A percentile compares a stretch with the other conserved stretches of the same genome.
Evolutionary conservation across 1,140 invertebrate species (phyloP).

Genomic region (Temnothorax longispinosus): DNA sequence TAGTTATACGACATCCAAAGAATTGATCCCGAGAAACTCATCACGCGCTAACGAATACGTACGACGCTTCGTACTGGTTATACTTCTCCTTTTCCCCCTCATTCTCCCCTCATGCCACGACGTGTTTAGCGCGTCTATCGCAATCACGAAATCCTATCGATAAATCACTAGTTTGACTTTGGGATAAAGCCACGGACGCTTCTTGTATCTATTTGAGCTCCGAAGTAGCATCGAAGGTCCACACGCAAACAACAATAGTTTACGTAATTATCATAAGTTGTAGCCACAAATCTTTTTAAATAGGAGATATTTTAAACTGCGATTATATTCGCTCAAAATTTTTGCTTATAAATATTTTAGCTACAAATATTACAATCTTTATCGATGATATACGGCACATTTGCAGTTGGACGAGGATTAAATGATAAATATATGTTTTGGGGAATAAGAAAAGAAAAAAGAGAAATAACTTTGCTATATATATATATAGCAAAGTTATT

Average conservation of each 20-base stretch:
- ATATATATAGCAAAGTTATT: no score
- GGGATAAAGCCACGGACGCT: background rate
- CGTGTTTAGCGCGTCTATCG: slow-evolving; percentile 22
- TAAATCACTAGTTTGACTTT: slow-evolving; percentile 42
- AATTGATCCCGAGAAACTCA: slow-evolving; percentile 14
- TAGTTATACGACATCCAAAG: background rate
- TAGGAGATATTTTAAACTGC: background rate
- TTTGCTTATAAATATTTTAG: slow-evolving; percentile 3
- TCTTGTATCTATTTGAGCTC: slow-evolving; percentile 16
- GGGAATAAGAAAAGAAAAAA: background rate
- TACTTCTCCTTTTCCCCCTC: slow-evolving; percentile 10
- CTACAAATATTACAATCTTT: background rate
- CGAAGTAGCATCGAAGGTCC: background rate
- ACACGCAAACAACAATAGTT: background rate
- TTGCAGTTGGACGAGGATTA: background rate
- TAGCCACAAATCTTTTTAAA: background rate
- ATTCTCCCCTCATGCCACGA: background rate
- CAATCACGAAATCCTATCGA: slow-evolving; percentile 27
- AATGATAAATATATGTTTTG: background rate
- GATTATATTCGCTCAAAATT: background rate
- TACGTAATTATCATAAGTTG: background rate
- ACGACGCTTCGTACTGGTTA: background rate
- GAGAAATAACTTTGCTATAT: no score
- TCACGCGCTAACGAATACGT: slow-evolving; percentile 37
- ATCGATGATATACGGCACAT: background rate